phyloP scores from a whole-genome alignment of 2,888 invertebrate species.

The Andricus quercusramuli region DNA sequence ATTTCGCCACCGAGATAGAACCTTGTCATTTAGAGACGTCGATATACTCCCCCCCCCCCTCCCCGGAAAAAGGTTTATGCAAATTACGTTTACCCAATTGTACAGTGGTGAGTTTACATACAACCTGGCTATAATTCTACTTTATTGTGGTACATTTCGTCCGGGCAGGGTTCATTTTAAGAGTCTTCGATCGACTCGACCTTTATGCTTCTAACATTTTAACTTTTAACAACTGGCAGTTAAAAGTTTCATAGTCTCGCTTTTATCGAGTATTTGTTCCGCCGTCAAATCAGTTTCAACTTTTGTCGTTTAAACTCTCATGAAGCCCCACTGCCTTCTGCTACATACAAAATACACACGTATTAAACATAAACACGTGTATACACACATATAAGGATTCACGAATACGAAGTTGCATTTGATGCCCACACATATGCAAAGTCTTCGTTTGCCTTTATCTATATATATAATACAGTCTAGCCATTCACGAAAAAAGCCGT shows the following conservation, averaged over 20 bases:
- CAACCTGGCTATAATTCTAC: constrained; percentile 9
- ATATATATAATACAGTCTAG: not conserved
- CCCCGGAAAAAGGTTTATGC: not conserved
- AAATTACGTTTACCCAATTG: not conserved
- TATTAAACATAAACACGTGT: not conserved
- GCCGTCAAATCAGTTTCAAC: constrained; percentile 62
- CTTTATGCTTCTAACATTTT: constrained; percentile 47
- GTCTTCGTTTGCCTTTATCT: not conserved
- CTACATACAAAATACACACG: not conserved
- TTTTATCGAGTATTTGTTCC: constrained; percentile 62
- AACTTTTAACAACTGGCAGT: constrained; percentile 63
- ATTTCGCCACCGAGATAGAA: too few species aligned
- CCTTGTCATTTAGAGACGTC: too few species aligned
- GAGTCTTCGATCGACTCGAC: constrained; percentile 33
- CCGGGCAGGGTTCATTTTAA: constrained; percentile 38
- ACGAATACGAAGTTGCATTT: not conserved
- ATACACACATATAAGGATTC: not conserved
- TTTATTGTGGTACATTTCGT: constrained; percentile 33
- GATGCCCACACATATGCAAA: not conserved
- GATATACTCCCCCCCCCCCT: not conserved
- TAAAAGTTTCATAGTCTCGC: constrained; percentile 64
- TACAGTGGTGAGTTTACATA: constrained; percentile 26
- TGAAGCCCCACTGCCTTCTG: not conserved
- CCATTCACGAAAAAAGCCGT: too few species aligned
- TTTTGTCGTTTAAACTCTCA: constrained; percentile 60